Evolutionary conservation across 2,888 invertebrate species (phyloP).

Genomic region (Coelogynopora nodosa): DNA sequence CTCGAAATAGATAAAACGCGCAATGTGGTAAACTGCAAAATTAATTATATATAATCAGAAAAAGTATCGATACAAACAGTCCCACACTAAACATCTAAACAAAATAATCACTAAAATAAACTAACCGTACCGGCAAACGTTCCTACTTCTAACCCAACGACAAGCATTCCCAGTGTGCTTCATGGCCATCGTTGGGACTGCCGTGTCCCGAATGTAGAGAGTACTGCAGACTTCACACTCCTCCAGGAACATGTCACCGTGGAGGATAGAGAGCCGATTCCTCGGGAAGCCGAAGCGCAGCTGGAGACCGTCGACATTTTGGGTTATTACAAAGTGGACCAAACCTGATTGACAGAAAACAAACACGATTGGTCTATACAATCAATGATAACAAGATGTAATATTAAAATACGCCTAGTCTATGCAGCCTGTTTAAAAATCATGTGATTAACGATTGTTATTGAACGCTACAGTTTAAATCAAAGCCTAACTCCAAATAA

Average conservation of each 20-base stretch:
- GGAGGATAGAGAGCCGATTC: conserved; percentile 80
- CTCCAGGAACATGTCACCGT: conserved; percentile 96
- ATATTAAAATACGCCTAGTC: too few relatives aligned
- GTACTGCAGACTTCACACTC: conserved; percentile 33
- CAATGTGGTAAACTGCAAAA: too few relatives aligned
- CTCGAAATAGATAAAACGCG: too few relatives aligned
- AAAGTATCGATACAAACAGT: too few relatives aligned
- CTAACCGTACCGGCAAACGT: not conserved
- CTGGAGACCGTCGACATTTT: conserved; percentile 97
- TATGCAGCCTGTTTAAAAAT: too few relatives aligned
- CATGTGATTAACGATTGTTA: too few relatives aligned
- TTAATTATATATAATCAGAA: too few relatives aligned
- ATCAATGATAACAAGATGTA: too few relatives aligned
- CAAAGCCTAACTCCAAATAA: too few relatives aligned
- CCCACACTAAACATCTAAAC: too few relatives aligned
- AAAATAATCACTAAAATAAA: not conserved
- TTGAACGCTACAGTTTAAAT: too few relatives aligned
- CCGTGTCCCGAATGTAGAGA: conserved; percentile 52
- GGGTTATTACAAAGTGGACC: conserved; percentile 82
- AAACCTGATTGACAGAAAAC: conserved; percentile 50
- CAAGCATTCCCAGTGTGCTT: conserved; percentile 70
- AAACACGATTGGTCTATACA: too few relatives aligned
- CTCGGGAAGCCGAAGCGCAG: conserved; percentile 80
- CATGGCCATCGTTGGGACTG: conserved; percentile 75
- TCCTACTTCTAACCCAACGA: conserved; percentile 60